These are phyloP conservation scores for Pygoscelis adeliae DNA, from an alignment of 2,113 vertebrate genomes.

Conservation along the genomic window DNA sequence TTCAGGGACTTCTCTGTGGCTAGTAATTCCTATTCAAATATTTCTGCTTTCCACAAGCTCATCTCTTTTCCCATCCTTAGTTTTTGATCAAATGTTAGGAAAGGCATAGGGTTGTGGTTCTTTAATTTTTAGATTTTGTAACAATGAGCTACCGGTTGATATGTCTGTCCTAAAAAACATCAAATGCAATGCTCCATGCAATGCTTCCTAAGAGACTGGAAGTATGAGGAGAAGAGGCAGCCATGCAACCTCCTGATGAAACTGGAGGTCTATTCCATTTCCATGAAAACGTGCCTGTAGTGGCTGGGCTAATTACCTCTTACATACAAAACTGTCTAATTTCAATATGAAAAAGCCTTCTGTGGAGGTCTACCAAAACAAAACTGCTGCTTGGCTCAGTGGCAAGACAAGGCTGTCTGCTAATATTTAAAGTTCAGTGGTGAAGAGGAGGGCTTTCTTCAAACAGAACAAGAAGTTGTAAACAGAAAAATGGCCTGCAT, in stretches of 20 bases:
- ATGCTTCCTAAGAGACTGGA: background rate
- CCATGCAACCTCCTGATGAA: background rate
- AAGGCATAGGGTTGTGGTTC: background rate
- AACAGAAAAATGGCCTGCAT: background rate
- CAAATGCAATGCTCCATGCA: background rate
- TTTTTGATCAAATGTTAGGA: background rate
- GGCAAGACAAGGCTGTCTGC: background rate
- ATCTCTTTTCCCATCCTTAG: background rate
- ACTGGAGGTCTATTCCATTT: background rate
- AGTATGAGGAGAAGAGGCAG: background rate
- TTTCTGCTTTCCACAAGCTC: background rate
- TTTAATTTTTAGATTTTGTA: background rate
- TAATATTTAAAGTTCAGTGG: background rate
- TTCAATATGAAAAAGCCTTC: background rate
- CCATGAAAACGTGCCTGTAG: rapidly evolving
- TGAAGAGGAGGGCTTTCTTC: background rate
- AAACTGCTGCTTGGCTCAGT: background rate
- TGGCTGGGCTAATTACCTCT: background rate
- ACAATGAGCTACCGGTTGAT: background rate
- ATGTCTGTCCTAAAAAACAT: background rate
- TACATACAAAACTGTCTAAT: background rate
- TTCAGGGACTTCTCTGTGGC: background rate
- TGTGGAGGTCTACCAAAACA: background rate
- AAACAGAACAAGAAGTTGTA: background rate
- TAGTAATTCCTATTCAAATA: background rate